phyloP scores from a whole-genome alignment of 2,113 vertebrate species.

The Hydrolagus affinis region DNA sequence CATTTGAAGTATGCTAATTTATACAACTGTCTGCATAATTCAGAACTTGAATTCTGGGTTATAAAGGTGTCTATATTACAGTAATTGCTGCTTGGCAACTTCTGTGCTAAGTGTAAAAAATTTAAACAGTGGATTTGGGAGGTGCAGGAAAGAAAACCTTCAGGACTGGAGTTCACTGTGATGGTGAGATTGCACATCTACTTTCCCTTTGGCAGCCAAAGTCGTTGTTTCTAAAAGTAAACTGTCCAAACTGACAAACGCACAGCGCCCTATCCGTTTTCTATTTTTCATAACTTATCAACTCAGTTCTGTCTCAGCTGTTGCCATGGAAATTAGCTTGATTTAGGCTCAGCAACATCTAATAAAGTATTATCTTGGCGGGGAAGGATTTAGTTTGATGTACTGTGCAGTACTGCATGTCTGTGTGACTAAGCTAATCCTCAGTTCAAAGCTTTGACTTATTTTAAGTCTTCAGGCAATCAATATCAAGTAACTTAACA shows the following conservation, averaged over 20 bases:
- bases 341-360: conserved; percentile 43
- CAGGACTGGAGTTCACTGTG: conserved; percentile 48
- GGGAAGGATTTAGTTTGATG: conserved; percentile 41
- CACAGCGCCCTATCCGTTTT: conserved; percentile 49
- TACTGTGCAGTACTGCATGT: conserved; percentile 33
- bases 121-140: conserved; percentile 54
- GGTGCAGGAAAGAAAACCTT: conserved; percentile 42
- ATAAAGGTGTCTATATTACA: conserved; percentile 45
- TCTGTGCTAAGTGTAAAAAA: conserved; percentile 52
- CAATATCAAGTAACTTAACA: not conserved
- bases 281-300: conserved; percentile 46
- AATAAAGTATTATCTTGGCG: conserved; percentile 42
- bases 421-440: conserved; percentile 45
- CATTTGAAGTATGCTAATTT: too few species aligned
- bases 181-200: conserved; percentile 46
- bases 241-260: conserved; percentile 43
- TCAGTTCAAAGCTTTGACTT: conserved; percentile 39
- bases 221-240: conserved; percentile 43
- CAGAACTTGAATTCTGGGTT: not conserved
- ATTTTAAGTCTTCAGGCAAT: conserved; percentile 12
- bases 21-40: not conserved
- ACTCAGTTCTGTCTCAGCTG: conserved; percentile 37
- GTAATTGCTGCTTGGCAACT: conserved; percentile 48
- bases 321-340: conserved; percentile 49
- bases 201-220: conserved; percentile 40